Conservation (phyloP, 2,113 vertebrate genomes). For the Carettochelys insculpta region DNA sequence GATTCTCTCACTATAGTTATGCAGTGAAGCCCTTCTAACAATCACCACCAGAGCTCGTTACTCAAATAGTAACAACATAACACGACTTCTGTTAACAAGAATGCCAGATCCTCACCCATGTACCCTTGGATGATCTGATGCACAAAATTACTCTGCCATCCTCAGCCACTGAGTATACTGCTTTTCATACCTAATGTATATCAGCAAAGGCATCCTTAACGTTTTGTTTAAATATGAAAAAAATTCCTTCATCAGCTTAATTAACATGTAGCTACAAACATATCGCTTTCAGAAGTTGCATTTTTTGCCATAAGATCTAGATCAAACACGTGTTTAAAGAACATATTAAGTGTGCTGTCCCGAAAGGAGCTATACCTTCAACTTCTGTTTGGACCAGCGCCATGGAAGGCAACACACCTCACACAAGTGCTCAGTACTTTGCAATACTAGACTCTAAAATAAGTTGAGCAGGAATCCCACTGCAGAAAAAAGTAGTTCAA, state of each 20-base stretch:
- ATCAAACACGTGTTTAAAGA: not conserved
- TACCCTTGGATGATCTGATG: not conserved
- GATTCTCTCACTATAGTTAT: not conserved
- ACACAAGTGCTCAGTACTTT: not conserved
- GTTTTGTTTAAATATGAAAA: conserved; percentile 46
- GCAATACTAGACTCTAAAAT: not conserved
- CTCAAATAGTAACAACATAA: not conserved
- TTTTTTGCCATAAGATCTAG: not conserved
- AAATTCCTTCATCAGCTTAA: conserved; percentile 4
- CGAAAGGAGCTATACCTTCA: not conserved
- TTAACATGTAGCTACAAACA: not conserved
- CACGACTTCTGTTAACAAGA: not conserved
- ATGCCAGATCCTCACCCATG: not conserved
- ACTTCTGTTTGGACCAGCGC: not conserved
- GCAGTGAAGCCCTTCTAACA: not conserved
- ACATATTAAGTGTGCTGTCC: not conserved
- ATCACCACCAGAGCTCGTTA: fast-evolving
- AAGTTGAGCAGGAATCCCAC: not conserved
- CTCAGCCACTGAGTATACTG: not conserved
- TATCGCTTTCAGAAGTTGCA: not conserved
- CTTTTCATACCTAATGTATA: not conserved
- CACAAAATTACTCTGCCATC: not conserved
- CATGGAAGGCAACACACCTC: not conserved
- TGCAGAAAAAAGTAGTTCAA: not conserved
- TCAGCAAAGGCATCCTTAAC: not conserved